Base-by-base conservation (phyloP, 1,140 invertebrate genomes). In the Hetaerina americana region DNA sequence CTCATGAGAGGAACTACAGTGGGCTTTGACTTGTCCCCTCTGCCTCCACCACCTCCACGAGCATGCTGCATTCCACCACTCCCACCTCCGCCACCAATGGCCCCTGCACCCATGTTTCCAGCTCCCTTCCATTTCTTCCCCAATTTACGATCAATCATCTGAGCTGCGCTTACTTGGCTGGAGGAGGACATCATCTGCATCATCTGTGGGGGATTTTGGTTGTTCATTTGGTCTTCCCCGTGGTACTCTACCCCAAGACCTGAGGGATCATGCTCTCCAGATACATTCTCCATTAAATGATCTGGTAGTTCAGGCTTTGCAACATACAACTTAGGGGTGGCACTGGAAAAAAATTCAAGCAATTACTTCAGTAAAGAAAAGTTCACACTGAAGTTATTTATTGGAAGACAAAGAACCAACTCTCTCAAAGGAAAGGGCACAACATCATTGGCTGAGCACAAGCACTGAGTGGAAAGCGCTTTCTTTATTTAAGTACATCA, bases 1-100 rank as follows among this genome's bases (percentile, higher is more conserved):
- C 82, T 81, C 71, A 82, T 79, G 72, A 83, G 82, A 70, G 84
- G 84, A 71, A 82, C 83, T 69, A 85, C 81, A 71, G 83, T 82
- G 75, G 84, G 84, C 27, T 78, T 79, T 66, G 81, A 31, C 29
- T 77, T 71, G 22, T 75, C 31, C 25, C 72, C 71, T 68, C 12
- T 72, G 57, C 73, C 71, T n/a, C n/a, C n/a, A 72, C 25, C 25
- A 68, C n/a, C 18, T 3, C 26, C 26, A 68, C 25, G 27, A 26
- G n/a, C 26, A 2, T 15, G 2, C 2, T 5, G 22, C n/a, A 1
- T 68, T 18, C 27, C 6, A 25, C 27, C 18, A 24, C 25, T 68
- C 18, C 25, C 25, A 18, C 15, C 27, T 68, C n/a, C 18, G 18
- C 25, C 15, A 25, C n/a, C 6, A 1, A 1, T 24, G 78, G 75